A percentile compares a stretch with the other conserved stretches of the same genome.
Conservation (phyloP, 2,888 invertebrate species). For the Platycnemis pennipes region DNA sequence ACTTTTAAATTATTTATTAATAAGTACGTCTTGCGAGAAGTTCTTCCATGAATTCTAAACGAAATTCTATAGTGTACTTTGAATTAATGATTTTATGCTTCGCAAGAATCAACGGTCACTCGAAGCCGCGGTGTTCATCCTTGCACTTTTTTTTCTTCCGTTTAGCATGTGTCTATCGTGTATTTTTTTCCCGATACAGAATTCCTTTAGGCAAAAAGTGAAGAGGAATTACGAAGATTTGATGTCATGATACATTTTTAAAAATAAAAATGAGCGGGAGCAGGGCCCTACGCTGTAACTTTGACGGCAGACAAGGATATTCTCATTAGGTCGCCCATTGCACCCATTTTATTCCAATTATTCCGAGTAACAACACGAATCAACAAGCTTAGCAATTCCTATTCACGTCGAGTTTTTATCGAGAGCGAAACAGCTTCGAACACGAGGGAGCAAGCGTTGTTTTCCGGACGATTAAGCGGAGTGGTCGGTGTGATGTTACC, state of each 20-base stretch:
- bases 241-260: background rate
- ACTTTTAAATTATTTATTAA: no score
- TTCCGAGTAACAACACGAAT: background rate
- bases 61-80: background rate
- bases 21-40: no score
- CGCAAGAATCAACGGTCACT: background rate
- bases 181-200: background rate
- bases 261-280: background rate
- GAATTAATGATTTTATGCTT: background rate
- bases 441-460: conserved; percentile 1
- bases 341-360: conserved; percentile 2
- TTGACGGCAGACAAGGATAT: background rate
- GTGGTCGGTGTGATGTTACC: background rate
- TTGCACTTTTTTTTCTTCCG: background rate
- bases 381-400: background rate
- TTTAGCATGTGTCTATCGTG: background rate
- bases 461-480: conserved; percentile 26
- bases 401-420: background rate
- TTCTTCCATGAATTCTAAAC: background rate
- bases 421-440: background rate
- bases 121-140: background rate
- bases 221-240: background rate
- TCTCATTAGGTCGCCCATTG: background rate
- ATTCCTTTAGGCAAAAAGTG: background rate
- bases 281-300: background rate